Base-by-base conservation (phyloP, 2,797 vertebrate genomes). In the Delichon dasypus region DNA sequence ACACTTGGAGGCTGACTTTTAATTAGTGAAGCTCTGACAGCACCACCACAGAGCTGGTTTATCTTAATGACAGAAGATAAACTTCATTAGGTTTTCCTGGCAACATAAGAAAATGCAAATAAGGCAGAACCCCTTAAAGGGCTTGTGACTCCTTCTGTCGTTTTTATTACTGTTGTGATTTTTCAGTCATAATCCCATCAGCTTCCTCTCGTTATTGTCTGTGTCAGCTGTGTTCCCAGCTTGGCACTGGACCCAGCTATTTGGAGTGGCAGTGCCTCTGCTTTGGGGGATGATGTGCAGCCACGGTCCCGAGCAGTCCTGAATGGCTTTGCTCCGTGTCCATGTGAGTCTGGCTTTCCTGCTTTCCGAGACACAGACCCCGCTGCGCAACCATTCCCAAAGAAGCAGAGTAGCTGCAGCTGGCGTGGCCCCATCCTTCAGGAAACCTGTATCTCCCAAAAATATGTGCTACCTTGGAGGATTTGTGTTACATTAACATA, bases 51-150 rank as follows among this genome's bases (percentile, higher is more conserved):
- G 64, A 91, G 71, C 60, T 89, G 85, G 91, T 96, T 97, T 96
- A 92, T 94, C 89, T 92, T 88, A 94, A 90, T 88, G 92, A 90
- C 77, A 92, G 87, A 94, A 92, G 87, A 60, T 88, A 89, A 95
- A 92, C 75, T 96, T 92, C 89, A 88, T 96, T 93, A 95, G 70
- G 77, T 93, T 92, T 90, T 89, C 80, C 11, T 16, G 85, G 67
- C 85, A 92, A 72, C 81, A 55, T 75, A 68, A 89, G 86, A 91
- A 87, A 91, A 96, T 82, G 74, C 50, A 95, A 95, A 89, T 90
- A 90, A 91, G 58, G 72, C 42, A 70, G 50, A 76, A 40, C 21
- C 60, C 62, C 36, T 86, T 91, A 88, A 95, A 92, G 62, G 48
- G 70, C 47, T 64, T 72, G 54, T 84, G 89, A 88, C 73, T 84